Evolutionary conservation across 2,888 invertebrate genomes (phyloP), one percentile per base, ranked within the genome.

Genomic region (Amphipyra berbera): DNA sequence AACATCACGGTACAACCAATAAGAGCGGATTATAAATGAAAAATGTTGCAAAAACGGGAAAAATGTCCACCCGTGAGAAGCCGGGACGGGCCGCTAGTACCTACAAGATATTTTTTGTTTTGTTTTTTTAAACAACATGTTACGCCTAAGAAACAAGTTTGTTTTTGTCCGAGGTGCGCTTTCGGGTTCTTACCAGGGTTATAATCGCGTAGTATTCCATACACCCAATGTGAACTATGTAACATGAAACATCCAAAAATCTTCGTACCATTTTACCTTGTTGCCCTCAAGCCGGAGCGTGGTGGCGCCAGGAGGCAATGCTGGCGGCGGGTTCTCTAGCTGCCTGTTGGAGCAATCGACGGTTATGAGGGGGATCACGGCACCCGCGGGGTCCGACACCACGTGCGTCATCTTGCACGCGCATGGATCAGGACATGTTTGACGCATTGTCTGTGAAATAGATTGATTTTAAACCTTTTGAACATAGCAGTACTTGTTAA

Each of bases 261-360:
- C 47, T 67, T 78, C 82, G 77, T 84, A 82, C 77, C 82, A 75
- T 85, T 79, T 88, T 91, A 96, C 96, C 95, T 96, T 93, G 86
- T 97, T 97, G 73, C 96, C 95, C 81, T 96, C 95, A 6, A 97
- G 91, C 44, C 95, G 95, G 4, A 97, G 90, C 0, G 96, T 96
- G 15, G 96, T 96, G 8, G 97, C 96, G 79, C 96, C 96, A 0
- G 95, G 93, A 0, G 97, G 97, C 21, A 97, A 88, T 5, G 91
- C 91, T 10, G 87, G 76, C 0, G 97, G 97, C 57, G 97, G 95
- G 45, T 93, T 89, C 0, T 88, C 91, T 46, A 97, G 88, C 38
- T 92, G 93, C 53, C 95, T 91, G 44, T 92, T 79, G 10, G 96
- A 95, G 83, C 97, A 97, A 88, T 97, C 96, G 38, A 97, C 97